Percentiles rank a stretch among this genome's conserved stretches.
These are phyloP conservation scores for Diacarnus erythraeanus DNA, from an alignment of 37 sponge, comb jelly and placozoan species.

Conservation along the genomic window DNA sequence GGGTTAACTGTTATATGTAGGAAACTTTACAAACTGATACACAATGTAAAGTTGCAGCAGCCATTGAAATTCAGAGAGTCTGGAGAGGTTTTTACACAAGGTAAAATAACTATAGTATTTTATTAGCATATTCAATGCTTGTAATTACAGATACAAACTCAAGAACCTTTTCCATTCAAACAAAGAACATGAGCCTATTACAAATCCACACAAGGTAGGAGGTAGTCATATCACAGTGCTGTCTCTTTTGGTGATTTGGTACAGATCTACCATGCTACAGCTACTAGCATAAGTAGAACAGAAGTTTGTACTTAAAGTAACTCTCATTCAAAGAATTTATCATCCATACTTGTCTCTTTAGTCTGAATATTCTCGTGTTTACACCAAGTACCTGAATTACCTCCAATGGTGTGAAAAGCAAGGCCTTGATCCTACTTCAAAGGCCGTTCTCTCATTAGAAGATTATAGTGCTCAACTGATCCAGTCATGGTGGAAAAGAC, in stretches of 20 bases:
- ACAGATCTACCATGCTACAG: too few relatives aligned
- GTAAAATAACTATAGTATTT: conserved; percentile 15
- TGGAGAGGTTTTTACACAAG: conserved; percentile 81
- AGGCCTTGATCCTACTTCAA: conserved; percentile 9
- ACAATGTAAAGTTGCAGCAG: conserved; percentile 52
- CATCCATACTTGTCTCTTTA: neutral
- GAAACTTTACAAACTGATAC: neutral
- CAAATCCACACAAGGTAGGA: conserved; percentile 1
- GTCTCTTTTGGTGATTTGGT: too few relatives aligned
- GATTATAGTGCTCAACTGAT: conserved; percentile 68
- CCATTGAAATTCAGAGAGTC: conserved; percentile 72
- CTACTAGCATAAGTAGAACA: too few relatives aligned
- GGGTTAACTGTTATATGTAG: neutral
- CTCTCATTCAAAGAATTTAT: too few relatives aligned
- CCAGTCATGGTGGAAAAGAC: conserved; percentile 67
- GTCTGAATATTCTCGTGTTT: neutral
- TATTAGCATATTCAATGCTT: neutral
- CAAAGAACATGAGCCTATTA: too few relatives aligned
- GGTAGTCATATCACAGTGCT: too few relatives aligned
- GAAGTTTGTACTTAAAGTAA: too few relatives aligned
- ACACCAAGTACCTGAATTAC: conserved; percentile 32
- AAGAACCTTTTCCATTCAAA: neutral
- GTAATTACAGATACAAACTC: conserved; percentile 25
- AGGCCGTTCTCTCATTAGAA: conserved; percentile 38
- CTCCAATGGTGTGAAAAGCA: conserved; percentile 33